Percentiles rank a stretch among this genome's conserved stretches.
phyloP scores from a whole-genome alignment of 2,888 invertebrate species.

The Leucoptera coffeella region DNA sequence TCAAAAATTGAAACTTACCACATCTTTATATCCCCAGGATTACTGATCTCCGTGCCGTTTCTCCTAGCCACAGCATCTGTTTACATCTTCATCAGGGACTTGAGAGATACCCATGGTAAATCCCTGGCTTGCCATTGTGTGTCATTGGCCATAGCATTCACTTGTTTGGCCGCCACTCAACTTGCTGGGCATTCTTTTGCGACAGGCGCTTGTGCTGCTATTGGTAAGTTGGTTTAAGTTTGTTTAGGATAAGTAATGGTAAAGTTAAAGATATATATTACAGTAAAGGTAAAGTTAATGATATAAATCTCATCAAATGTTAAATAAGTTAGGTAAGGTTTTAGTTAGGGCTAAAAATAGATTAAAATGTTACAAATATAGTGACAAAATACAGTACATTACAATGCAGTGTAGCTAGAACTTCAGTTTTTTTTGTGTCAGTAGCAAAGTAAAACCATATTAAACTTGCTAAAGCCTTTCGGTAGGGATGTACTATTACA shows the following conservation, averaged over 20 bases:
- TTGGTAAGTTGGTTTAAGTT: slow-evolving; percentile 24
- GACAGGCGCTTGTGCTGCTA: slow-evolving; percentile 31
- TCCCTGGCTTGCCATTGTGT: slow-evolving; percentile 50
- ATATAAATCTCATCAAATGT: too few relatives aligned
- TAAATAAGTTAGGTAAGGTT: too few relatives aligned
- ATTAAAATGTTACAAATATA: too few relatives aligned
- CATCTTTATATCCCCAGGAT: slow-evolving; percentile 32
- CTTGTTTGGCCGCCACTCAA: slow-evolving; percentile 48
- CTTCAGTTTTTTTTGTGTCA: too few relatives aligned
- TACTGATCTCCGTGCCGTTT: slow-evolving; percentile 47
- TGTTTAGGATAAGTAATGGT: neutral
- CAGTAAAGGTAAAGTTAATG: too few relatives aligned
- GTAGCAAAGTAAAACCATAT: too few relatives aligned
- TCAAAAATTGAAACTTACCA: too few relatives aligned
- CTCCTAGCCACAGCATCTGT: slow-evolving; percentile 40
- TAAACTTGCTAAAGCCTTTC: too few relatives aligned
- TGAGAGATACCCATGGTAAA: slow-evolving; percentile 51
- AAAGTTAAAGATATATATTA: slow-evolving; percentile 3
- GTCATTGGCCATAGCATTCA: slow-evolving; percentile 49
- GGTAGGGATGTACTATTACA: too few relatives aligned
- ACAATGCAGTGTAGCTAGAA: too few relatives aligned
- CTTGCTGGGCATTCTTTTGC: slow-evolving; percentile 43
- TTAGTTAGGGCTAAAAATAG: too few relatives aligned
- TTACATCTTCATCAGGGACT: slow-evolving; percentile 40
- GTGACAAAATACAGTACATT: too few relatives aligned